Percentiles rank a stretch among this genome's conserved stretches.
Conservation (phyloP, 2,888 invertebrate genomes). For the Byasa hedistus region DNA sequence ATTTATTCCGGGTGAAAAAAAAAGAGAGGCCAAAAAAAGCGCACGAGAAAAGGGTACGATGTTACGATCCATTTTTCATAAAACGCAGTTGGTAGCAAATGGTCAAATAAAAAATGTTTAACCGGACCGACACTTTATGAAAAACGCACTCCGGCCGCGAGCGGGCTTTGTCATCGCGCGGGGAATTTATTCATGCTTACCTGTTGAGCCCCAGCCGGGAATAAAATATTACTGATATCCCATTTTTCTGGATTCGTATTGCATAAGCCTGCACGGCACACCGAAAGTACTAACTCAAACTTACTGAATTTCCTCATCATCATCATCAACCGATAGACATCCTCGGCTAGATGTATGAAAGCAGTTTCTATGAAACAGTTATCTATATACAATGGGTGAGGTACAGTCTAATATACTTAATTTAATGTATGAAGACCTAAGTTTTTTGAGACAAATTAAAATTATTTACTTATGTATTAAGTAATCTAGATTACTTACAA, state of each 20-base stretch:
- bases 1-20: constrained; percentile 71
- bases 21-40: constrained; percentile 59
- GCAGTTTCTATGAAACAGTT: too few relatives aligned
- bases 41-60: constrained; percentile 76
- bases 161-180: constrained; percentile 74
- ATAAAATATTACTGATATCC: constrained; percentile 75
- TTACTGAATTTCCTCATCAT: too few relatives aligned
- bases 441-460: too few relatives aligned
- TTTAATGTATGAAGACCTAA: too few relatives aligned
- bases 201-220: constrained; percentile 75
- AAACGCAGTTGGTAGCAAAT: constrained; percentile 80
- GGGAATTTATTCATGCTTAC: constrained; percentile 74
- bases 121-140: constrained; percentile 78
- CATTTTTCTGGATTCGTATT: constrained; percentile 75
- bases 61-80: constrained; percentile 79
- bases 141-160: constrained; percentile 69
- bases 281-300: constrained; percentile 45
- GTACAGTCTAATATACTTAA: too few relatives aligned
- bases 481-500: too few relatives aligned
- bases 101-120: constrained; percentile 78
- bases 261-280: constrained; percentile 54
- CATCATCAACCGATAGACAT: too few relatives aligned
- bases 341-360: too few relatives aligned
- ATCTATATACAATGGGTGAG: too few relatives aligned
- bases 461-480: too few relatives aligned